phyloP scores from a whole-genome alignment of 1,140 invertebrate species.

The Leptoteleia sp. region DNA sequence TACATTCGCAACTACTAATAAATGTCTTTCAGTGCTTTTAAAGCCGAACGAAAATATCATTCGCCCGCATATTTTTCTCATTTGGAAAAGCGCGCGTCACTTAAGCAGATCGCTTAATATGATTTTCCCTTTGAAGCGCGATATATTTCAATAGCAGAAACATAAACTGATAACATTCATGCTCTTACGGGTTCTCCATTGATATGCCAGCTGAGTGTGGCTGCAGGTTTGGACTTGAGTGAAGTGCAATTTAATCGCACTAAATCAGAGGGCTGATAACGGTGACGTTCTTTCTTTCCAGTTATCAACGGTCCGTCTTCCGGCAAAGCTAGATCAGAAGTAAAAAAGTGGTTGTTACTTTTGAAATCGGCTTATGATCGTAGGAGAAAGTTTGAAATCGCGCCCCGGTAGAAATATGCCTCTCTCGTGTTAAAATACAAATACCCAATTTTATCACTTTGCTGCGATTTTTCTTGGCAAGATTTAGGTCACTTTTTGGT shows the following conservation, averaged over 20 bases:
- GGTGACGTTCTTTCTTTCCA: conserved; percentile 82
- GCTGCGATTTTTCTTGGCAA: too few species aligned
- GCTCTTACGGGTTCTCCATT: conserved; percentile 85
- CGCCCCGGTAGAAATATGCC: not conserved
- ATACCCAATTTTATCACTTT: too few species aligned
- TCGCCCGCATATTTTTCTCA: not conserved
- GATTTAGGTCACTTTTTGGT: too few species aligned
- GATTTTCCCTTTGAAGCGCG: conserved; percentile 24
- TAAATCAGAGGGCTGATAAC: conserved; percentile 85
- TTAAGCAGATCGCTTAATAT: conserved; percentile 33
- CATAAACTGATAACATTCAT: conserved; percentile 56
- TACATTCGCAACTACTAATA: too few species aligned
- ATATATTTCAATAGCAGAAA: conserved; percentile 44
- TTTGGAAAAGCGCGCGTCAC: conserved; percentile 12
- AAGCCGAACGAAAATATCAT: too few species aligned
- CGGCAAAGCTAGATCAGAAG: conserved; percentile 83
- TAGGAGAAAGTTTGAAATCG: too few species aligned
- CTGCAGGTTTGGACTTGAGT: conserved; percentile 85
- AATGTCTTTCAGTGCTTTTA: too few species aligned
- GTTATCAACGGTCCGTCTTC: conserved; percentile 85
- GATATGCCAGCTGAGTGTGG: conserved; percentile 87
- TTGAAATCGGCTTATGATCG: conserved; percentile 14
- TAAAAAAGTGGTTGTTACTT: conserved; percentile 24
- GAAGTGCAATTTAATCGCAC: conserved; percentile 87
- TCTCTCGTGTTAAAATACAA: too few species aligned